Evolutionary conservation across 1,140 invertebrate genomes (phyloP).

Genomic region (Procambarus virginalis): DNA sequence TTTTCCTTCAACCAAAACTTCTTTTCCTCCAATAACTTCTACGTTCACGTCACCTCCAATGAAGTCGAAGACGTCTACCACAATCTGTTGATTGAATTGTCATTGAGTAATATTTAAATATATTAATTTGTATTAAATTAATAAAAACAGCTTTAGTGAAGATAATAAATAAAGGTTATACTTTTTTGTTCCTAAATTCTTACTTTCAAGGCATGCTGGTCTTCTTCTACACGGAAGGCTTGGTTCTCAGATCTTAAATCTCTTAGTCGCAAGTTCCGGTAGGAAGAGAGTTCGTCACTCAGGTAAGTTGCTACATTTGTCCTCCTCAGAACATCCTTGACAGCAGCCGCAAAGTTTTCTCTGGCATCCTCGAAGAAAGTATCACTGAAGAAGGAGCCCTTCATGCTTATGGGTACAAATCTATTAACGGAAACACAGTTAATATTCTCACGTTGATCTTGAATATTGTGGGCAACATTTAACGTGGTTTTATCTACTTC

Average conservation of each 20-base stretch:
- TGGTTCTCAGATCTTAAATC: conserved; percentile 23
- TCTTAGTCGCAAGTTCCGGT: conserved; percentile 9
- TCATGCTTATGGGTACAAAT: conserved; percentile 5
- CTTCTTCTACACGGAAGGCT: conserved; percentile 30
- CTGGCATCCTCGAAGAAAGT: conserved; percentile 32
- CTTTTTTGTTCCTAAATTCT: not conserved
- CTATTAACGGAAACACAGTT: not conserved
- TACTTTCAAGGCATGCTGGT: conserved; percentile 4
- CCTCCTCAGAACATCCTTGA: conserved; percentile 13
- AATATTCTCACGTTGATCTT: too few species aligned
- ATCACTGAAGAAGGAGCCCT: conserved; percentile 35
- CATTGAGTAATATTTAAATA: not conserved
- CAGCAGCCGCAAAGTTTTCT: not conserved
- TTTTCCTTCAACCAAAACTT: conserved; percentile 23
- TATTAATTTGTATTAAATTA: not conserved
- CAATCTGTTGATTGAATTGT: conserved; percentile 9
- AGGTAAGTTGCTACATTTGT: not conserved
- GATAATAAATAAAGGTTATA: too few species aligned
- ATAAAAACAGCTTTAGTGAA: not conserved
- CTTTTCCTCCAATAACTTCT: conserved; percentile 8
- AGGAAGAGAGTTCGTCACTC: conserved; percentile 8
- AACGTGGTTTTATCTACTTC: not conserved
- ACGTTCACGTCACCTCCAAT: conserved; percentile 41
- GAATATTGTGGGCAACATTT: not conserved
- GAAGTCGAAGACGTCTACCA: conserved; percentile 36